phyloP scores from a whole-genome alignment of 37 sponge, comb jelly and placozoan genomes.

The Halisarca cf. caerulea region DNA sequence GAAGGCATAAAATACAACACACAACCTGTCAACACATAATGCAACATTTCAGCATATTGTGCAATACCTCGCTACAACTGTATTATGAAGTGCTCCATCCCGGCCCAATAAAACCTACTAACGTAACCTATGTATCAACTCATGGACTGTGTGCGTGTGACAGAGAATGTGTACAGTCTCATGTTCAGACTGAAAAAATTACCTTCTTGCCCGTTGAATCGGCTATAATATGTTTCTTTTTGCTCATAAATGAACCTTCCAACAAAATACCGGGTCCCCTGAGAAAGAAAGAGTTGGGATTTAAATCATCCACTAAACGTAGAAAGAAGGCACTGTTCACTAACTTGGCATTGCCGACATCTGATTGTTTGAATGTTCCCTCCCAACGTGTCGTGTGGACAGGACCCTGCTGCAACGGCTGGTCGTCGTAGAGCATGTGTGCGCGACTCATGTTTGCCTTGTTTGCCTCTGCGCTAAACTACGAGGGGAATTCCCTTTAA shows the following conservation, averaged over 20 bases:
- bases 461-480: too few relatives aligned
- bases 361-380: slow-evolving; percentile 21
- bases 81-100: too few relatives aligned
- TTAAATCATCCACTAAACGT: neutral
- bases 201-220: slow-evolving; percentile 62
- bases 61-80: too few relatives aligned
- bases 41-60: too few relatives aligned
- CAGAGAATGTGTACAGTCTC: neutral
- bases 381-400: slow-evolving; percentile 55
- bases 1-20: neutral
- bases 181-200: too few relatives aligned
- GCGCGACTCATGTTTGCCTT: slow-evolving; percentile 83
- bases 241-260: slow-evolving; percentile 71
- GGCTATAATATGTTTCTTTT: slow-evolving; percentile 39
- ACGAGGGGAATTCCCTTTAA: too few relatives aligned
- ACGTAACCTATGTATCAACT: too few relatives aligned
- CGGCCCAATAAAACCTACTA: neutral
- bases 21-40: too few relatives aligned
- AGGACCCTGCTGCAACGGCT: slow-evolving; percentile 57
- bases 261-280: slow-evolving; percentile 72
- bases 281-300: neutral
- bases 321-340: neutral
- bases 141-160: too few relatives aligned
- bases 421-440: slow-evolving; percentile 80
- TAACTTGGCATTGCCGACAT: slow-evolving; percentile 29